Evolutionary conservation across 2,113 vertebrate species (phyloP).

Genomic region (Mungos mungo): DNA sequence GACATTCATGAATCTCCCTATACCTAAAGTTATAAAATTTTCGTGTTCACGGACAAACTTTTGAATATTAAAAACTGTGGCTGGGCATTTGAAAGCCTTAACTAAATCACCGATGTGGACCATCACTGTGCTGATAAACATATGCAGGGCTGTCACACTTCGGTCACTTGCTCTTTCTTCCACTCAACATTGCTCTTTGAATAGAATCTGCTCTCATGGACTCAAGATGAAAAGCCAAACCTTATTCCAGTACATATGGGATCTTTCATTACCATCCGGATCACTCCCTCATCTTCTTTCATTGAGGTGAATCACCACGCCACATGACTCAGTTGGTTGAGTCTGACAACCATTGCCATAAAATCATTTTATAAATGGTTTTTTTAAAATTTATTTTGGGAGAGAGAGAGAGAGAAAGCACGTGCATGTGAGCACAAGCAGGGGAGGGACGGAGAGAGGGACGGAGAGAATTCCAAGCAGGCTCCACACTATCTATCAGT

Average conservation of each 20-base stretch:
- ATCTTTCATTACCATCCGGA: background rate
- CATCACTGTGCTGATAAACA: accelerated
- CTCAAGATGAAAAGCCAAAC: background rate
- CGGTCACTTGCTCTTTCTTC: background rate
- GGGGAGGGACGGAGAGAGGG: too few relatives aligned
- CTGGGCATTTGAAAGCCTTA: background rate
- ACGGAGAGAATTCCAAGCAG: too few relatives aligned
- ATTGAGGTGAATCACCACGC: background rate
- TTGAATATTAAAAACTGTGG: background rate
- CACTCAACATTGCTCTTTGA: background rate
- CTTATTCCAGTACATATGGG: background rate
- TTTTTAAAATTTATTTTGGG: too few relatives aligned
- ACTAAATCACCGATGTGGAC: background rate
- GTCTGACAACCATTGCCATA: background rate
- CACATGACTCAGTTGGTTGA: background rate
- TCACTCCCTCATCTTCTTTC: background rate
- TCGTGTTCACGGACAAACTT: background rate
- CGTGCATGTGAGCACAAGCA: too few relatives aligned
- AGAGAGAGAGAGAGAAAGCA: too few relatives aligned
- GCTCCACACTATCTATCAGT: too few relatives aligned
- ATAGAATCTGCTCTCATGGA: background rate
- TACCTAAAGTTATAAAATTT: background rate
- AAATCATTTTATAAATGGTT: background rate
- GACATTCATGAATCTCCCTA: background rate
- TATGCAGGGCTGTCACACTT: background rate